Base-by-base conservation (phyloP, 1,140 invertebrate genomes). In the Diorhabda carinulata region DNA sequence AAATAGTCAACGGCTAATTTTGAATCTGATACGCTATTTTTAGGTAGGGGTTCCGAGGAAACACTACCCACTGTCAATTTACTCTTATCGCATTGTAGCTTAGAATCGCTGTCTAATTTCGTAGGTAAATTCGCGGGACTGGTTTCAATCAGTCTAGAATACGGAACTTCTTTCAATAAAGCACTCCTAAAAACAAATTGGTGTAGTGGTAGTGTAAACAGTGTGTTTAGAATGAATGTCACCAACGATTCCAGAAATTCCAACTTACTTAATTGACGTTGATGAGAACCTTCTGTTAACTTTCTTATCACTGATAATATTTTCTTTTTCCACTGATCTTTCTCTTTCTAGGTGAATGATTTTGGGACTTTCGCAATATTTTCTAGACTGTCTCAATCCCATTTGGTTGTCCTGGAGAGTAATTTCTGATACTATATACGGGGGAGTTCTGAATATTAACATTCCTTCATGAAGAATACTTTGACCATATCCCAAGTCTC, bases 391-490 rank as follows among this genome's bases (percentile, higher is more conserved):
- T 45, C 70, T 73, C 3, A 45, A 64, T 2, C 64, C 61, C 4
- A 8, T 64, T 2, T 75, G 59, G 10, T 84, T 83, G 57, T 92
- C 92, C 80, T 93, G 90, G 2, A 94, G 81, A 44, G 88, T 88
- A n/a, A 93, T 89, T 74, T 92, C 89, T 71, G 90, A 86, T 40
- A 90, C 86, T 73, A 91, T 92, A 74, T 95, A 95, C 0, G 93
- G 93, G 0, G 92, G 91, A 1, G 93, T 94, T 70, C 96, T 91
- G 80, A 97, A 96, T 43, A 98, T 90, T n/a, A 97, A 82, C 78
- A 94, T 91, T 56, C 89, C 89, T 61, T 91, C 88, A 77, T 96
- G 92, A 6, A 98, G 83, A 73, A 98, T 90, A 79, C 96, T 98
- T 79, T 98, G 95, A 3, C 95, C 96, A 81, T 95, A 98, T 0